Evolutionary conservation across 1,140 invertebrate species (phyloP).

Genomic region (Oreohelix idahoensis): DNA sequence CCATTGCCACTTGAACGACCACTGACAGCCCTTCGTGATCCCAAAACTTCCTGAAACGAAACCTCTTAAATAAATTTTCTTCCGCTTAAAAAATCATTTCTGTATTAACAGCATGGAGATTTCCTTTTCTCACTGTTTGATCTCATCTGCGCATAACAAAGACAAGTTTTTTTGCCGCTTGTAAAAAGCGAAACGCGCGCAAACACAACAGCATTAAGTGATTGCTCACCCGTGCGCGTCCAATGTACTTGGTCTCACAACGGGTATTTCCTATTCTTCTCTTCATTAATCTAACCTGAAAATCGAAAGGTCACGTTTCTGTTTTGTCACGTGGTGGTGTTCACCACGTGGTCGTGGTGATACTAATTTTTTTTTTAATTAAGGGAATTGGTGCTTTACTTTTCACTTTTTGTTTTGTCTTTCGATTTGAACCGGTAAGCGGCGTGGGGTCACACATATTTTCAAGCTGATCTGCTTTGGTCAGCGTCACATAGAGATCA

Average conservation of each 20-base stretch:
- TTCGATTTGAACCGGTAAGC: too few species aligned
- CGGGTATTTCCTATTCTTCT: background rate
- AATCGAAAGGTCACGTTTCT: too few species aligned
- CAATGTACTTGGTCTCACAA: background rate
- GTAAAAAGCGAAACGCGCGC: background rate
- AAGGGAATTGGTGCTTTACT: too few species aligned
- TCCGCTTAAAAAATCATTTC: conserved; percentile 3
- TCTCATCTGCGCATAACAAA: background rate
- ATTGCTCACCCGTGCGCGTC: background rate
- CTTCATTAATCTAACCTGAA: background rate
- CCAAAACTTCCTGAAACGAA: background rate
- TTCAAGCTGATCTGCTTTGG: too few species aligned
- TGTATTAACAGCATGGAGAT: background rate
- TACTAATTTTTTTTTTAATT: too few species aligned
- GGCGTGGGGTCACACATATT: too few species aligned
- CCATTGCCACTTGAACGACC: background rate
- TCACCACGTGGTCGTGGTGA: too few species aligned
- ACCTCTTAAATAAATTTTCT: conserved; percentile 4
- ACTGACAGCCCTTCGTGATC: background rate
- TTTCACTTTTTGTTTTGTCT: too few species aligned
- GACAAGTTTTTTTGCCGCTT: background rate
- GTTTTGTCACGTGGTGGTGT: too few species aligned
- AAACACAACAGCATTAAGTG: background rate
- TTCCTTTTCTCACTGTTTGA: background rate
- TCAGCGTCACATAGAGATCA: too few species aligned